Base-by-base conservation (phyloP, 2,797 vertebrate genomes). In the Pseudomugil tenellus region DNA sequence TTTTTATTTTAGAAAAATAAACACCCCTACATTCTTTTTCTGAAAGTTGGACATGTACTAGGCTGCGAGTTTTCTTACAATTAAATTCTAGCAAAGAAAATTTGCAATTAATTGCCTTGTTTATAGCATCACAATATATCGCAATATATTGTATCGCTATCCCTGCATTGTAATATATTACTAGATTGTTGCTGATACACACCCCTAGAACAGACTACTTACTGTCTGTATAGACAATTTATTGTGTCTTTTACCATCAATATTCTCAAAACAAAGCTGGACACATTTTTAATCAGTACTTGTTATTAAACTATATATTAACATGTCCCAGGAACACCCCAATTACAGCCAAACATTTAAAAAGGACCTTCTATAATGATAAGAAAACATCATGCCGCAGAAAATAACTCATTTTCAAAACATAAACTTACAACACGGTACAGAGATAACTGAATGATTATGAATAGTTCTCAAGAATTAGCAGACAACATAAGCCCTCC, bases 271-370 rank as follows among this genome's bases (percentile, higher is more conserved):
- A 32, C 67, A 70, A 76, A 65, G 70, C 74, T 10, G 21, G 28
- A 57, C 58, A 54, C 54, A 66, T 77, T 67, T 84, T 76, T 68
- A 80, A 85, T 84, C 67, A 26, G 7, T 26, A 53, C 51, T 16
- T 17, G 26, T 29, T 26, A 28, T 9, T 53, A 0, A 28, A 17
- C 7, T 29, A 53, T 26, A 53, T 17, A 53, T 29, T 13, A 53
- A 52, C 25, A 52, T 52, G 49, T 28, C 49, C 23, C 25, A 52
- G 31, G 34, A 49, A 58, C 16, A 57, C 39, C 17, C 17, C 6
- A 29, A 48, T 17, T 21, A 29, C 14, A 57, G 58, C 1, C 46
- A 74, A 58, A 0, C 39, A 63, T 37, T 23, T 4, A 62, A 23
- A 4, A 17, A 53, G 12, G 25, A 13, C 28, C 43, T 29, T 58